Evolutionary conservation across 2,113 vertebrate genomes (phyloP).

Genomic region (Scortum barcoo): DNA sequence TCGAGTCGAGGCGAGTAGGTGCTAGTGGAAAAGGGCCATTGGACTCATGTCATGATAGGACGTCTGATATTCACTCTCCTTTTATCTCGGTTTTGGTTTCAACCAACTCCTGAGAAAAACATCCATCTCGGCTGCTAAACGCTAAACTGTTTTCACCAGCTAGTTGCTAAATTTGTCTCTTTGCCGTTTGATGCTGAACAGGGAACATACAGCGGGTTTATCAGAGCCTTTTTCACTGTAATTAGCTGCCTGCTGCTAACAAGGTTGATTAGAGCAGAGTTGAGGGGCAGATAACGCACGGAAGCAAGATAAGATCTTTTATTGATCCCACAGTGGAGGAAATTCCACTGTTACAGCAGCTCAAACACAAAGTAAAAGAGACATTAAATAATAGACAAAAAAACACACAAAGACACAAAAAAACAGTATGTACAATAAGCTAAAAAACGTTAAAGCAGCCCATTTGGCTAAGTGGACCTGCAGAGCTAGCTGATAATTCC

Average conservation of each 20-base stretch:
- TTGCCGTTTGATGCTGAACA: background rate
- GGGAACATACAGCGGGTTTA: background rate
- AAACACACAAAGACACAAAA: too few relatives aligned
- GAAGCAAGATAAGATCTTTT: too few relatives aligned
- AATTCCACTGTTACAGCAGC: too few relatives aligned
- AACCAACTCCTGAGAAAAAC: background rate
- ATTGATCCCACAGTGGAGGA: too few relatives aligned
- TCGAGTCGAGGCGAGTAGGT: too few relatives aligned
- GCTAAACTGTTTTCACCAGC: too few relatives aligned
- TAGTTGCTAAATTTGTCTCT: background rate
- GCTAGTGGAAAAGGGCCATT: too few relatives aligned
- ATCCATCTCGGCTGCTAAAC: too few relatives aligned
- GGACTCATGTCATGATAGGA: background rate
- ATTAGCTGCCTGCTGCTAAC: background rate
- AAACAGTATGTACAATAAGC: too few relatives aligned
- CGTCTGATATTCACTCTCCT: background rate
- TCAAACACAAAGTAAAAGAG: too few relatives aligned
- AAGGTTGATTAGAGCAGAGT: background rate
- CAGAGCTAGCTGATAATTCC: background rate
- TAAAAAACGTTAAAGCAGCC: too few relatives aligned
- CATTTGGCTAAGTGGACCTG: background rate
- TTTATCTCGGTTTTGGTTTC: background rate
- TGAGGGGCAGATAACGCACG: background rate
- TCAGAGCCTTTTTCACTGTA: background rate
- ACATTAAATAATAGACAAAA: too few relatives aligned